Percentiles rank a stretch among this genome's conserved stretches.
These are phyloP conservation scores for Rutpela maculata DNA, from an alignment of 2,888 invertebrate species.

Conservation along the genomic window DNA sequence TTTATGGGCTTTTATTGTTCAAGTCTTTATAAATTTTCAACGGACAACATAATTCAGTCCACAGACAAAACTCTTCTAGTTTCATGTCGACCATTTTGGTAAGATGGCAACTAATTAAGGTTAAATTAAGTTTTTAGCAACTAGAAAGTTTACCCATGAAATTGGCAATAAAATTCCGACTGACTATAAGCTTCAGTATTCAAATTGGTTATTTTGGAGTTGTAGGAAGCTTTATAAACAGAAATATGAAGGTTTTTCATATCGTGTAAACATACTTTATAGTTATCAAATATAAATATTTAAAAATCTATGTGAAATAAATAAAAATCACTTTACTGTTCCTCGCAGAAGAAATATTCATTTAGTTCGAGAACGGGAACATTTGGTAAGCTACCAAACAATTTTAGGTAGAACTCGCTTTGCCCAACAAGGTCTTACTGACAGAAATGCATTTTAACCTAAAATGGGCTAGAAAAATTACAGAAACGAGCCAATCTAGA, in stretches of 20 bases:
- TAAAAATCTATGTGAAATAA: not conserved
- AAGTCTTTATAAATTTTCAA: too few relatives aligned
- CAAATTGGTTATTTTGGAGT: not conserved
- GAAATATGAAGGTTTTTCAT: not conserved
- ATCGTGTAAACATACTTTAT: not conserved
- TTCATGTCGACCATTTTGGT: not conserved
- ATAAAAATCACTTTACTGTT: not conserved
- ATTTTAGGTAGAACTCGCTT: not conserved
- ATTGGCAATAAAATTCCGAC: too few relatives aligned
- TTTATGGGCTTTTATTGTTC: too few relatives aligned
- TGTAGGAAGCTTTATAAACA: not conserved
- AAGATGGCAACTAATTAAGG: not conserved
- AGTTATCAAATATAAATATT: not conserved
- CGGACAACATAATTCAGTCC: too few relatives aligned
- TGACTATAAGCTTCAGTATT: not conserved
- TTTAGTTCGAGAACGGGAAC: not conserved
- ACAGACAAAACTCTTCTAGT: too few relatives aligned
- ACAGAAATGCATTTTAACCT: not conserved
- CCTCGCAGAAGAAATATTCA: not conserved
- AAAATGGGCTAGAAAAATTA: constrained; percentile 43
- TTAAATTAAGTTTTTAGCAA: too few relatives aligned
- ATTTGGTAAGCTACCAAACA: not conserved
- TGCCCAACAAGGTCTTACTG: not conserved
- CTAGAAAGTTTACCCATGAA: too few relatives aligned
- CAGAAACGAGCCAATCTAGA: constrained; percentile 38